Evolutionary conservation across 2,797 vertebrate genomes (phyloP).

Genomic region (Diceros bicornis): DNA sequence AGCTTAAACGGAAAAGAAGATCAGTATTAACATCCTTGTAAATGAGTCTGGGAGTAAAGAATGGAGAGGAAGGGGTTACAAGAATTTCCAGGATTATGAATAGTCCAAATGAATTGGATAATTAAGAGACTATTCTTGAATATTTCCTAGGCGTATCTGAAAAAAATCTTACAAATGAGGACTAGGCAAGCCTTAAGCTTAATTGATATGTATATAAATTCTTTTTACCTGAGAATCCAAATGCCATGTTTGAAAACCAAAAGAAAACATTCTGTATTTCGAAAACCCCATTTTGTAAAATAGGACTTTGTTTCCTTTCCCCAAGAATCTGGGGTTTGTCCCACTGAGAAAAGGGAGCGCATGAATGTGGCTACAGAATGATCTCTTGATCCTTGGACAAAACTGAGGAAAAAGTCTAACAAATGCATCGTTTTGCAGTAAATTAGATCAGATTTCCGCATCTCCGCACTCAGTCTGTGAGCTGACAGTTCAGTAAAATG

Average conservation of each 20-base stretch:
- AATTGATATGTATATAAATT: conserved; percentile 12
- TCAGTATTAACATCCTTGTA: neutral
- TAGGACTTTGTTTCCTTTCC: conserved; percentile 39
- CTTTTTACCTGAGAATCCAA: conserved; percentile 18
- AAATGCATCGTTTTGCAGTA: conserved; percentile 91
- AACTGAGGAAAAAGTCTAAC: conserved; percentile 88
- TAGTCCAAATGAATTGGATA: conserved; percentile 34
- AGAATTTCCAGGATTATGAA: neutral
- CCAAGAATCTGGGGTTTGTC: neutral
- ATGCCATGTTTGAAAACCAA: conserved; percentile 16
- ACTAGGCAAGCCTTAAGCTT: neutral
- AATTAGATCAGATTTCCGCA: conserved; percentile 94
- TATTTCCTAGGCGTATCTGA: conserved; percentile 25
- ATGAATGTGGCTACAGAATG: conserved; percentile 76
- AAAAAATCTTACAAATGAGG: neutral
- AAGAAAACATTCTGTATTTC: neutral
- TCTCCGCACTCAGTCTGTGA: conserved; percentile 91
- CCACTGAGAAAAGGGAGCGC: conserved; percentile 45
- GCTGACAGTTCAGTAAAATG: conserved; percentile 94
- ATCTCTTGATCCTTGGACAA: conserved; percentile 89
- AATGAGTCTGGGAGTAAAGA: neutral
- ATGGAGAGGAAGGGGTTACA: neutral
- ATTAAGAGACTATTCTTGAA: conserved; percentile 53
- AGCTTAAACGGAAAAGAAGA: conserved; percentile 18
- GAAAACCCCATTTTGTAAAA: neutral